phyloP scores from a whole-genome alignment of 2,888 invertebrate species.

The Morpho achilles region DNA sequence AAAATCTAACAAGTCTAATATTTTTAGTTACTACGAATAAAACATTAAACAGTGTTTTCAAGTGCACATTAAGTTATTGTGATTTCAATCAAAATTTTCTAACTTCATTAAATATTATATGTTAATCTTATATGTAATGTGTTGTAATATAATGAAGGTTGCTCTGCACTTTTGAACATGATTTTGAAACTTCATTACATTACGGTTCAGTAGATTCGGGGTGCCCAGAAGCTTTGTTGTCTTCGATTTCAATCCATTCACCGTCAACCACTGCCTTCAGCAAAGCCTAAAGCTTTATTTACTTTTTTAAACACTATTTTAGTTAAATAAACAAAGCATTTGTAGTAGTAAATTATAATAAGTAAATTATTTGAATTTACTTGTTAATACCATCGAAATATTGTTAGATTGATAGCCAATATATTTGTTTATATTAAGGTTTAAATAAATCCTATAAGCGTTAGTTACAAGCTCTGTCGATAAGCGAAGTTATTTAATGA shows the following conservation, averaged over 20 bases:
- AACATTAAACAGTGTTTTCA: slow-evolving; percentile 3
- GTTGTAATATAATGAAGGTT: slow-evolving; percentile 18
- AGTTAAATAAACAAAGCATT: background rate
- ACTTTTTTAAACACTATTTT: slow-evolving; percentile 4
- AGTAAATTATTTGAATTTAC: too few relatives aligned
- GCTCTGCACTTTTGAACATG: background rate
- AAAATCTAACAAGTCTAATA: background rate
- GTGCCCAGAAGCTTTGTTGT: slow-evolving; percentile 61
- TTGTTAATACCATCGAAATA: too few relatives aligned
- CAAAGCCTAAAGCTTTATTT: slow-evolving; percentile 34
- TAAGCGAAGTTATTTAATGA: background rate
- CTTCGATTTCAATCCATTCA: slow-evolving; percentile 43
- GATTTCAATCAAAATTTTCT: slow-evolving; percentile 5
- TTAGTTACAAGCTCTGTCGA: background rate
- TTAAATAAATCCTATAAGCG: slow-evolving; percentile 1
- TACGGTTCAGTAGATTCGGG: slow-evolving; percentile 52
- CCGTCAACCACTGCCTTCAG: slow-evolving; percentile 56
- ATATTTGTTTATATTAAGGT: background rate
- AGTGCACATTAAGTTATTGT: slow-evolving; percentile 19
- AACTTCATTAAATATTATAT: slow-evolving; percentile 1
- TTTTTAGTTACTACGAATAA: background rate
- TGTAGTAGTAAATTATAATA: background rate
- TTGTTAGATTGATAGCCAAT: too few relatives aligned
- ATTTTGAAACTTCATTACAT: slow-evolving; percentile 23
- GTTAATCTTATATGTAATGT: slow-evolving; percentile 21